These are phyloP conservation scores for Macrosoma leucophasiata DNA, from an alignment of 2,888 invertebrate species.

Conservation along the genomic window DNA sequence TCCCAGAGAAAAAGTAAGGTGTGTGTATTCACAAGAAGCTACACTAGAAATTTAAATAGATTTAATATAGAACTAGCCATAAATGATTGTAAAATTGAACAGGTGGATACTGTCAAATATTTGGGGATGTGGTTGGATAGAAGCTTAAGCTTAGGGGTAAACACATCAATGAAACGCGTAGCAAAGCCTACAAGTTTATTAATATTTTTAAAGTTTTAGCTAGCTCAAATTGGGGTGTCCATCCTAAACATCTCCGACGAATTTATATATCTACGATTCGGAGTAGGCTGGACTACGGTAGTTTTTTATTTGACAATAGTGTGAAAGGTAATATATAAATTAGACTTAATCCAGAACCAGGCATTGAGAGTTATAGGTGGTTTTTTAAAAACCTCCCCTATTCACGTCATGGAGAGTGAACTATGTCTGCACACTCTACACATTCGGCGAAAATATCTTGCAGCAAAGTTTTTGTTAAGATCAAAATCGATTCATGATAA, in stretches of 20 bases:
- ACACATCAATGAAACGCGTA: constrained; percentile 18
- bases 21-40: constrained; percentile 20
- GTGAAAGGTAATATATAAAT: constrained; percentile 10
- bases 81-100: constrained; percentile 7
- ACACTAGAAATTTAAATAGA: too few species aligned
- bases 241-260: constrained; percentile 21
- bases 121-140: constrained; percentile 7
- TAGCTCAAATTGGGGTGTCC: constrained; percentile 25
- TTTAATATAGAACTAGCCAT: constrained; percentile 9
- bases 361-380: constrained; percentile 17
- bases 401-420: too few species aligned
- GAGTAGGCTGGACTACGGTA: constrained; percentile 12
- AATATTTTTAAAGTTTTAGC: constrained; percentile 21
- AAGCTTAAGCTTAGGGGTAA: constrained; percentile 19
- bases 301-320: constrained; percentile 16
- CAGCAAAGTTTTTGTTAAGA: too few species aligned
- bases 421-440: constrained; percentile 10
- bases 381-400: constrained; percentile 16
- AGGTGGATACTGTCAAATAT: constrained; percentile 17
- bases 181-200: constrained; percentile 12
- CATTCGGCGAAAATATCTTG: too few species aligned
- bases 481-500: too few species aligned
- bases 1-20: constrained; percentile 22
- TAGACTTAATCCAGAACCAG: constrained; percentile 17
- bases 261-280: constrained; percentile 27